Evolutionary conservation across 2,113 vertebrate species (phyloP).

Genomic region (pig (Sus scrofa)): T2T-Sscrofa CM000819.6:109816501-109817000

Average conservation of each 20-base stretch:
- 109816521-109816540: background rate
- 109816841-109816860: background rate
- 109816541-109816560: background rate
- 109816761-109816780: background rate
- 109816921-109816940: background rate
- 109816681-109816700: background rate
- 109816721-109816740: background rate
- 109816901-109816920: background rate
- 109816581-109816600: too few species aligned
- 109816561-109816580: background rate
- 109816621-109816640: constrained; percentile 21
- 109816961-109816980: background rate
- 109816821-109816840: background rate
- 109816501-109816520: background rate
- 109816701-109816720: background rate
- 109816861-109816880: background rate
- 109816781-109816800: background rate
- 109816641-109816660: constrained; percentile 5
- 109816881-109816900: too few species aligned
- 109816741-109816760: background rate
- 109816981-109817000: background rate
- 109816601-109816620: too few species aligned
- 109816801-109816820: background rate
- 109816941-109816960: background rate
- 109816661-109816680: background rate